These are phyloP conservation scores for Drymodes brunneopygia DNA, from an alignment of 2,113 vertebrate species.

Conservation along the genomic window DNA sequence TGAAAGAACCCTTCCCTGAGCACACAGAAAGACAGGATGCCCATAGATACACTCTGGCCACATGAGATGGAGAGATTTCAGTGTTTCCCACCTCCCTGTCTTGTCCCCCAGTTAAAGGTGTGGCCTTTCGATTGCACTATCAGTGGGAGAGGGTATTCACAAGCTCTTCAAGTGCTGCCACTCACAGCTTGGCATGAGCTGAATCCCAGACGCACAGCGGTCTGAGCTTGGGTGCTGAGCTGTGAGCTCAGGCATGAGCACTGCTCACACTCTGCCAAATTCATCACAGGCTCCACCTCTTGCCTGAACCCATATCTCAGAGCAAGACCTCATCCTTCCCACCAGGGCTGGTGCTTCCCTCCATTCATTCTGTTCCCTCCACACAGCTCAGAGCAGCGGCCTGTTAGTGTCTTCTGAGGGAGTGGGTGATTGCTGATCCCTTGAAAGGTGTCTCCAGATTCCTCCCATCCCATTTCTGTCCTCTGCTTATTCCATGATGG, in stretches of 20 bases:
- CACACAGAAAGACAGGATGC: background rate
- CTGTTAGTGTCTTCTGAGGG: background rate
- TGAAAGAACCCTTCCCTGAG: background rate
- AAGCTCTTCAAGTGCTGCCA: background rate
- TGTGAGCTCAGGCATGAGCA: background rate
- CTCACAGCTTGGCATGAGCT: background rate
- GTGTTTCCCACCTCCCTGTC: background rate
- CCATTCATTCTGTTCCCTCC: background rate
- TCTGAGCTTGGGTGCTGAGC: background rate
- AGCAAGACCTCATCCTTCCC: background rate
- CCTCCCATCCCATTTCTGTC: background rate
- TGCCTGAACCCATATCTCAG: rapidly evolving
- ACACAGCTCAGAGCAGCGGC: background rate
- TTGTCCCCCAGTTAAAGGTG: background rate
- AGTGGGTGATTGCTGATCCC: background rate
- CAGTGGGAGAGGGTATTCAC: background rate
- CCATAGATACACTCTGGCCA: background rate
- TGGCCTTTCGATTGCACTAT: background rate
- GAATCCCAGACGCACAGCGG: background rate
- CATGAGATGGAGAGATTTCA: background rate
- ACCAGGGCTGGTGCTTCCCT: background rate
- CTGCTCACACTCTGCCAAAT: background rate
- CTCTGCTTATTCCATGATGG: background rate
- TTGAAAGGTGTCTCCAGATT: background rate
- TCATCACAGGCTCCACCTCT: background rate